phyloP scores from a whole-genome alignment of 2,888 invertebrate genomes.

The Melanargia galathea region DNA sequence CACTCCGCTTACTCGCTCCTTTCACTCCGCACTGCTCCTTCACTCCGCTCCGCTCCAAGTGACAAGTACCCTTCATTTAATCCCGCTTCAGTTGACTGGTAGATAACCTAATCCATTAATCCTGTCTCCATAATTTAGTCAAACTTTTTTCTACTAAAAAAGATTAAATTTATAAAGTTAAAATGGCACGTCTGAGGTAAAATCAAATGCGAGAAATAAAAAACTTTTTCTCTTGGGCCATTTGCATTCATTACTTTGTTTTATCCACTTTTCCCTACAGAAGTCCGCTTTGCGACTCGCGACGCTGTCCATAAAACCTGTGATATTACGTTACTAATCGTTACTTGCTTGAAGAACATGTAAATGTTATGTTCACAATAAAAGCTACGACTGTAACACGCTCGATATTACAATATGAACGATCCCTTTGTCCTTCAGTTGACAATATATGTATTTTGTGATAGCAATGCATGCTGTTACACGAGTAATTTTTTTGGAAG shows the following conservation, averaged over 20 bases:
- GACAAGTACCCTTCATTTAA: too few relatives aligned
- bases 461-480: too few relatives aligned
- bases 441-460: too few relatives aligned
- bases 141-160: slow-evolving; percentile 2
- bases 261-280: slow-evolving; percentile 9
- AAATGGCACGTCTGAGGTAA: slow-evolving; percentile 14
- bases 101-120: background rate
- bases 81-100: too few relatives aligned
- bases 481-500: too few relatives aligned
- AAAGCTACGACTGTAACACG: background rate
- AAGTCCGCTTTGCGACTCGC: too few relatives aligned
- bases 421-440: background rate
- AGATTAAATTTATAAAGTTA: slow-evolving; percentile 16
- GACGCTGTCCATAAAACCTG: background rate
- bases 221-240: slow-evolving; percentile 18
- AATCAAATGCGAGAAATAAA: slow-evolving; percentile 20
- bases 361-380: background rate
- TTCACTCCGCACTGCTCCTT: too few relatives aligned
- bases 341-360: background rate
- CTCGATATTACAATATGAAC: background rate
- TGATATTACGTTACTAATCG: background rate
- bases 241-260: slow-evolving; percentile 21
- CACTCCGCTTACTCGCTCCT: too few relatives aligned
- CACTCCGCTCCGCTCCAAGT: too few relatives aligned
- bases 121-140: background rate